Base-by-base conservation (phyloP, 2,113 vertebrate species). In the Brachyistius frenatus region DNA sequence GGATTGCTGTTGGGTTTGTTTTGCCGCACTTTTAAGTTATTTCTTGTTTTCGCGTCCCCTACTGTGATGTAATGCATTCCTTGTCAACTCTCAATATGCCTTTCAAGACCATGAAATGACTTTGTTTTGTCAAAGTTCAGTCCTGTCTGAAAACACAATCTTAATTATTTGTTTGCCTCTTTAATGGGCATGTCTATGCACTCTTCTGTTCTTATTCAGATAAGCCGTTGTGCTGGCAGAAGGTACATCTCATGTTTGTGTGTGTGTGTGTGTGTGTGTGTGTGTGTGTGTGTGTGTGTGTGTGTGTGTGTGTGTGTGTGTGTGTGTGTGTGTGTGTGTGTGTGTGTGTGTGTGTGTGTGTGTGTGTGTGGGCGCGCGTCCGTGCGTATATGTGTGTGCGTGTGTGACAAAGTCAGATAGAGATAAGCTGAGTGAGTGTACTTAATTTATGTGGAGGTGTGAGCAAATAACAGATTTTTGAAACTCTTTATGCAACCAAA, bases 61-160 rank as follows among this genome's bases (percentile, higher is more conserved):
- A 83, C 88, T 87, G 91, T 90, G 89, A 92, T 89, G 89, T 89
- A 91, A 93, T 88, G 88, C 92, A 94, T 94, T 94, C 91, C 92
- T 88, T 85, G 66, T 92, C 84, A 78, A 66, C 84, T 88, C 81
- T 83, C 84, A 91, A 88, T 66, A 61, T 47, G 75, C 81, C 81
- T 81, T 78, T 89, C 52, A 84, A 84, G 63, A 87, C 89, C 81
- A 68, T 88, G 86, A 92, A 90, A 91, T 79, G 46, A 87, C 61
- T 86, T 86, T 72, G 52, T 89, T 90, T 89, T 60, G 44, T 85
- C 63, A 46, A 46, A 23, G 49, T 86, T 79, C 78, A 87, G 86
- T 80, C 61, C 76, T 61, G 77, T 80, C 66, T 78, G 81, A 86
- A 60, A 68, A 54, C 63, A 65, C 63, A 46, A 85, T 86, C 86